Evolutionary conservation across 2,888 invertebrate genomes (phyloP).

Genomic region (Alloplasta piceator): DNA sequence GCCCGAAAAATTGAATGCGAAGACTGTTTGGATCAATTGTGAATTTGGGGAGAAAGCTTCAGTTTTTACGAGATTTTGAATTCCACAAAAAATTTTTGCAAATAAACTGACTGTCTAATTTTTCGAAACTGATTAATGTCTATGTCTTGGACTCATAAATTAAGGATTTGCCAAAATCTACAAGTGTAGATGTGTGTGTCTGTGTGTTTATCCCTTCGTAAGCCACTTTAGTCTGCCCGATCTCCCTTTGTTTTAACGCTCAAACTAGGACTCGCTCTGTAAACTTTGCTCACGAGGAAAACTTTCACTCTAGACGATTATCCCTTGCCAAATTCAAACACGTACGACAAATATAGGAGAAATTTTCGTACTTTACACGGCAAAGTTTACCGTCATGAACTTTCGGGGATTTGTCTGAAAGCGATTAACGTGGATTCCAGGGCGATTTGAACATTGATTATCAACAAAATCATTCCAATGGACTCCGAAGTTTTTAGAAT

Average conservation of each 20-base stretch:
- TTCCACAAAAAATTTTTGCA: neutral
- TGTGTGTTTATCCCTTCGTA: conserved; percentile 8
- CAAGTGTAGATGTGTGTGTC: neutral
- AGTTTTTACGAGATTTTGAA: neutral
- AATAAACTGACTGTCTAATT: neutral
- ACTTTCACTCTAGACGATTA: conserved; percentile 35
- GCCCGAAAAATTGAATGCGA: neutral
- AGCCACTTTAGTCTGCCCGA: conserved; percentile 42
- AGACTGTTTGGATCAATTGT: neutral
- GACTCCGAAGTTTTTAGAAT: too few species aligned
- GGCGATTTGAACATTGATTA: conserved; percentile 1
- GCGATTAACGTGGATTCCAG: neutral
- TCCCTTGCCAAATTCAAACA: conserved; percentile 33
- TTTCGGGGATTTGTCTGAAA: neutral
- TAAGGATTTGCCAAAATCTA: conserved; percentile 23
- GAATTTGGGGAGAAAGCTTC: neutral
- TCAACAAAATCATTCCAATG: too few species aligned
- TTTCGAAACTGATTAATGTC: neutral
- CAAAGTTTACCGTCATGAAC: neutral
- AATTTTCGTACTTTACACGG: conserved; percentile 35
- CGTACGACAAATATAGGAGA: conserved; percentile 22
- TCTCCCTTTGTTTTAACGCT: conserved; percentile 23
- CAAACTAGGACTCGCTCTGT: conserved; percentile 8
- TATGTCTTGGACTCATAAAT: conserved; percentile 4
- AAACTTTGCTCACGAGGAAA: conserved; percentile 30